Evolutionary conservation across 2,113 vertebrate genomes (phyloP), one percentile per base, ranked within the genome.

Genomic region (pig (Sus scrofa)): DNA sequence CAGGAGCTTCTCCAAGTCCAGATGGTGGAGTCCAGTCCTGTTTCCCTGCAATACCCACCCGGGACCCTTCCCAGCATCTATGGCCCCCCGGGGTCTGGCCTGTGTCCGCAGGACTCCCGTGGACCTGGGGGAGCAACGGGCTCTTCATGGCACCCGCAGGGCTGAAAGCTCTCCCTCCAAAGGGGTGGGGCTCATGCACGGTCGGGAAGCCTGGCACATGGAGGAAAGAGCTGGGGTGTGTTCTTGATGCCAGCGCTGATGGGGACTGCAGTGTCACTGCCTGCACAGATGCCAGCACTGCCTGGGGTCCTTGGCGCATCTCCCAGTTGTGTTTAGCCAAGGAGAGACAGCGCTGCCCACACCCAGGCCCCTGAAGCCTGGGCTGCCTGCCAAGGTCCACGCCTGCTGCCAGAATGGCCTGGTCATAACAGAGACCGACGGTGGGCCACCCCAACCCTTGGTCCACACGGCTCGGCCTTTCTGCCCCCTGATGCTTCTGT

Each of bases 371-470:
- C 39, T 11, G 7, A 1, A 3, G 6, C 67, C 26, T 19, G 26
- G 37, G 9, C 9, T 12, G n/a, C 2, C 37, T 16, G n/a, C 78
- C 22, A 0, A 0, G 37, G 2, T 6, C 8, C 22, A 20, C 0
- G 0, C 62, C 34, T 1, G 62, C n/a, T 3, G 4, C 71, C 63
- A 26, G 44, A 60, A 2, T 2, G 14, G 30, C 14, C 7, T 4
- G 34, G 10, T 19, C 74, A 3, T 6, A 11, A 30, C 58, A 3
- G 39, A 5, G 7, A 65, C 86, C 7, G n/a, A 18, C 16, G 2
- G 16, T 27, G 7, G 10, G 39, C 16, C n/a, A 11, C 1, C 18
- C n/a, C 1, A 34, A 32, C 26, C 9, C 52, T 24, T 22, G 14
- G 34, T n/a, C 73, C 39, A 1, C 32, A 30, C 32, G 10, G 4